These are phyloP conservation scores for Scaptomyza cyrtandrae DNA, from an alignment of 2,888 invertebrate species.

Conservation along the genomic window DNA sequence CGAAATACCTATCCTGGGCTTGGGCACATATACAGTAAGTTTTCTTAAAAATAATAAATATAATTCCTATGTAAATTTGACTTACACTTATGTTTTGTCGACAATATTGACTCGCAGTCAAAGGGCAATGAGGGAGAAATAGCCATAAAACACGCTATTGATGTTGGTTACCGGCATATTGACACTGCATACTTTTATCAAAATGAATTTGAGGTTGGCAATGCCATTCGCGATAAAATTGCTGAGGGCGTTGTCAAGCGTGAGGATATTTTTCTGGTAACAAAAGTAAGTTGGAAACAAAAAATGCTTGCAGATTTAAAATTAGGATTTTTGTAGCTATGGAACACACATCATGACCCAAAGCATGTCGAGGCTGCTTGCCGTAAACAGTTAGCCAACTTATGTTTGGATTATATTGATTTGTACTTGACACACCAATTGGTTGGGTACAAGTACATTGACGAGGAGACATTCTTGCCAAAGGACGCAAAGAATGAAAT, in stretches of 20 bases:
- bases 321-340: slow-evolving; percentile 65
- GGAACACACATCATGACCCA: slow-evolving; percentile 81
- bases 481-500: slow-evolving; percentile 72
- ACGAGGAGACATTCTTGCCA: slow-evolving; percentile 78
- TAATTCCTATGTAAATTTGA: neutral
- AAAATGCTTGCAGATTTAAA: neutral
- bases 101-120: slow-evolving; percentile 86
- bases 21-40: slow-evolving; percentile 88
- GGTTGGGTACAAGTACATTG: slow-evolving; percentile 87
- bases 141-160: slow-evolving; percentile 89
- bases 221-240: slow-evolving; percentile 87
- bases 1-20: slow-evolving; percentile 87
- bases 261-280: slow-evolving; percentile 88
- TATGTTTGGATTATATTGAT: slow-evolving; percentile 91
- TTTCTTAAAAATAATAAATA: neutral
- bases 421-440: slow-evolving; percentile 94
- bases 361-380: slow-evolving; percentile 84
- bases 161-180: slow-evolving; percentile 90
- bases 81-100: slow-evolving; percentile 3
- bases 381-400: slow-evolving; percentile 87
- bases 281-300: slow-evolving; percentile 78
- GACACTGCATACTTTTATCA: slow-evolving; percentile 88
- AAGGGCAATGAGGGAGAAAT: slow-evolving; percentile 87
- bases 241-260: slow-evolving; percentile 88
- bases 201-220: slow-evolving; percentile 89